Conservation (phyloP, 2,888 invertebrate species). For the Cordylochernes scorpioides region DNA sequence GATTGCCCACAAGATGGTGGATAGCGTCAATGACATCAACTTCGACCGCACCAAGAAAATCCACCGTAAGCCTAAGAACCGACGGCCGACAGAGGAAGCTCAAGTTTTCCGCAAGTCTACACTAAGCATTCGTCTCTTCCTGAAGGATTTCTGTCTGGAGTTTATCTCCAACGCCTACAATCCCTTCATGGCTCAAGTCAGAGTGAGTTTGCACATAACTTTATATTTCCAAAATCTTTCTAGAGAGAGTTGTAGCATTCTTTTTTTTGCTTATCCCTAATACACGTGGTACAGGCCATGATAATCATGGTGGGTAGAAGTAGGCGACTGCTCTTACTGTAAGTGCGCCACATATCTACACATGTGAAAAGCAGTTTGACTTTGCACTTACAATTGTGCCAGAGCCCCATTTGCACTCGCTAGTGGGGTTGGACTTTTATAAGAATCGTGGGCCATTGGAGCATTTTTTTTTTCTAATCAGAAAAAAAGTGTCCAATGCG, state of each 20-base stretch:
- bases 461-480: no score
- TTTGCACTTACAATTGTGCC: no score
- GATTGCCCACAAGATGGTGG: constrained; percentile 60
- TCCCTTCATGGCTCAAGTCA: constrained; percentile 59
- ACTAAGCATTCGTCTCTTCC: constrained; percentile 55
- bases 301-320: no score
- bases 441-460: no score
- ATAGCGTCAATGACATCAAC: constrained; percentile 43
- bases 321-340: no score
- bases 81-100: constrained; percentile 37
- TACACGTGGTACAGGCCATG: no score
- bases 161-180: constrained; percentile 79
- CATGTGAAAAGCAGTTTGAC: no score
- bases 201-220: constrained; percentile 30
- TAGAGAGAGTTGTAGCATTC: background rate
- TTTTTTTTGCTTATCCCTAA: background rate
- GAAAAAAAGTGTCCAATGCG: no score
- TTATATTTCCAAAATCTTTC: constrained; percentile 13
- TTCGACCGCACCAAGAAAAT: constrained; percentile 46
- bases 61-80: constrained; percentile 45
- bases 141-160: constrained; percentile 80
- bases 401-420: no score
- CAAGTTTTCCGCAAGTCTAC: constrained; percentile 42
- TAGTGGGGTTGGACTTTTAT: no score
- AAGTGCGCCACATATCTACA: no score